Evolutionary conservation across 2,113 vertebrate species (phyloP).

Genomic region (Melanotaenia duboulayi): DNA sequence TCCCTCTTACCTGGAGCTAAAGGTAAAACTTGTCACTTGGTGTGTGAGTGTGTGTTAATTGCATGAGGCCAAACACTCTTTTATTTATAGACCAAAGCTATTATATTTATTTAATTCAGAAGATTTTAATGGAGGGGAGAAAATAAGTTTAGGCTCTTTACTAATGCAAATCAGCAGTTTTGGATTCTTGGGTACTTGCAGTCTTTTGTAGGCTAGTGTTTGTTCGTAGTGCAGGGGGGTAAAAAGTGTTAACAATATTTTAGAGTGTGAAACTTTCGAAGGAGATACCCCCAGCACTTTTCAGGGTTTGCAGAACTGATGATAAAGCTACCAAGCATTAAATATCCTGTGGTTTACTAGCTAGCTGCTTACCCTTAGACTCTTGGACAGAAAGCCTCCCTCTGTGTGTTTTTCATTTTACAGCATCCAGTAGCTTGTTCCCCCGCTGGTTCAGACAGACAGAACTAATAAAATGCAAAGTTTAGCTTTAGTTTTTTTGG

Average conservation of each 20-base stretch:
- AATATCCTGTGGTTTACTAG: slow-evolving; percentile 73
- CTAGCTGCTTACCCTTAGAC: slow-evolving; percentile 41
- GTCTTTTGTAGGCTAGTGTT: background rate
- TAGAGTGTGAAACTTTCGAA: slow-evolving; percentile 42
- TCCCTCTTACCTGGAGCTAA: slow-evolving; percentile 74
- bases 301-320: slow-evolving; percentile 43
- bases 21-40: slow-evolving; percentile 54
- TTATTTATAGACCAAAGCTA: background rate
- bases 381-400: slow-evolving; percentile 67
- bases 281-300: slow-evolving; percentile 51
- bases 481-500: slow-evolving; percentile 3
- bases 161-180: background rate
- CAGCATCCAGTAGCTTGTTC: slow-evolving; percentile 76
- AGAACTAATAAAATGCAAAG: slow-evolving; percentile 72
- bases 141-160: background rate
- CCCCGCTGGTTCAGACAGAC: slow-evolving; percentile 78
- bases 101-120: background rate
- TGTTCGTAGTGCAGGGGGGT: background rate
- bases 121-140: background rate
- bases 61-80: background rate
- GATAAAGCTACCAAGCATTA: slow-evolving; percentile 62
- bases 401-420: slow-evolving; percentile 69
- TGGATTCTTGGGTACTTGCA: background rate
- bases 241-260: background rate
- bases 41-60: background rate